Evolutionary conservation across 2,113 vertebrate genomes (phyloP), one percentile per base, ranked within the genome.

Genomic region (Pica pica): DNA sequence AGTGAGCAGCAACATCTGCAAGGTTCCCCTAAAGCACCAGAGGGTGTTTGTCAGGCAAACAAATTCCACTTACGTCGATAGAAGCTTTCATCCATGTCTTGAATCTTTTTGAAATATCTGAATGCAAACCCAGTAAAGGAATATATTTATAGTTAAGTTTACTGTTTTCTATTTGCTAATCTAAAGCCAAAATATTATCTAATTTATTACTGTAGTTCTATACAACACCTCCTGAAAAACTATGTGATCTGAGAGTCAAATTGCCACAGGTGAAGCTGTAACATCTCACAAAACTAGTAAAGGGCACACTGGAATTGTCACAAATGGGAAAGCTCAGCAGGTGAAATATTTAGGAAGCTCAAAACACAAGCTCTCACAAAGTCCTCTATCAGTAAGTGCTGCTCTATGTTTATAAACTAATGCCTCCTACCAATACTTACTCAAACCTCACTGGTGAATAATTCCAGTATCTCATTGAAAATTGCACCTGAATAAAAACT

Each of bases 21-120:
- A 39, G 3, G 37, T 7, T 70, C 11, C 64, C 67, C 18, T 56
- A 39, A 80, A 95, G 50, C 46, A 88, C n/a, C 68, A 55, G 17
- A 11, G 30, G 13, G 31, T 67, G 28, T 60, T 41, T 88, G 76
- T 47, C 52, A 92, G 31, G 28, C 22, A 90, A 77, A 88, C 19
- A 92, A 89, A 88, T 37, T 31, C 13, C 94, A 98, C 98, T 98
- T 98, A 99, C 99, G 99, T 94, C 98, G 97, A 97, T 99, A 99
- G 97, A 99, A 99, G 50, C 98, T 98, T 60, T 99, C 99, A 50
- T 99, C 98, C 97, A 99, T 99, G 96, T 99, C 99, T 95, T 99
- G 99, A 94, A 99, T 99, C 97, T 99, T 99, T 97, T 99, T 99
- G 97, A 98, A 99, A 97, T 99, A 98, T 75, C 99, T 99, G 97